These are phyloP conservation scores for Dinomys branickii DNA, from an alignment of 2,113 vertebrate species.

Conservation along the genomic window DNA sequence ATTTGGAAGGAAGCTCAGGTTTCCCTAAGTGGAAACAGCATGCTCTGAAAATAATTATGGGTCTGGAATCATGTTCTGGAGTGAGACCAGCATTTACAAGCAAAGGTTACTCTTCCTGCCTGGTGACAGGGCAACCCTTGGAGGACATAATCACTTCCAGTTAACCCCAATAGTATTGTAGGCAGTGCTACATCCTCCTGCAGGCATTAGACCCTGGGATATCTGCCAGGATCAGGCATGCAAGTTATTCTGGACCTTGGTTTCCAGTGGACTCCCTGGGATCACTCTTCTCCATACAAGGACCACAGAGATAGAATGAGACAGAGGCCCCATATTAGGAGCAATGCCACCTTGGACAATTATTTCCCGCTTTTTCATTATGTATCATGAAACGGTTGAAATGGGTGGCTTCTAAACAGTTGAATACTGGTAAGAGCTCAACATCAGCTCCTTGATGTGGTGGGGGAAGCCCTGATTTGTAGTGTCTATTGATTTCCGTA, in stretches of 20 bases:
- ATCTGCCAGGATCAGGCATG: background rate
- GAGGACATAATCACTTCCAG: slow-evolving; percentile 21
- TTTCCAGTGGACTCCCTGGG: background rate
- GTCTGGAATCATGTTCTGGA: slow-evolving; percentile 84
- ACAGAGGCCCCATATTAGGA: background rate
- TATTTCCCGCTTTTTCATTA: background rate
- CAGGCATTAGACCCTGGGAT: background rate
- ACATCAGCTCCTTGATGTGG: background rate
- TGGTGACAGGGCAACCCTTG: slow-evolving; percentile 77
- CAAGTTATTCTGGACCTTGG: background rate
- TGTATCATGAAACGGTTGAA: background rate
- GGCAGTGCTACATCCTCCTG: background rate
- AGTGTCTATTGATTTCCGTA: background rate
- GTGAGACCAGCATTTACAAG: slow-evolving; percentile 81
- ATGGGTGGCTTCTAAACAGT: background rate
- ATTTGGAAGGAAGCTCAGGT: slow-evolving; percentile 85
- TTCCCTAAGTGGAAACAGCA: slow-evolving; percentile 86
- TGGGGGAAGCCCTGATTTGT: background rate
- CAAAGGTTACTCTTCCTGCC: slow-evolving; percentile 83
- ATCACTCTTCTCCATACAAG: background rate
- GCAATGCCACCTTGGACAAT: background rate
- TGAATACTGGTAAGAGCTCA: background rate
- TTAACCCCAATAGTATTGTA: slow-evolving; percentile 67
- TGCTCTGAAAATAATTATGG: slow-evolving; percentile 87
- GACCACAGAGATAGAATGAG: background rate